Evolutionary conservation across 2,113 vertebrate genomes (phyloP).

Genomic region (Todiramphus chloris): DNA sequence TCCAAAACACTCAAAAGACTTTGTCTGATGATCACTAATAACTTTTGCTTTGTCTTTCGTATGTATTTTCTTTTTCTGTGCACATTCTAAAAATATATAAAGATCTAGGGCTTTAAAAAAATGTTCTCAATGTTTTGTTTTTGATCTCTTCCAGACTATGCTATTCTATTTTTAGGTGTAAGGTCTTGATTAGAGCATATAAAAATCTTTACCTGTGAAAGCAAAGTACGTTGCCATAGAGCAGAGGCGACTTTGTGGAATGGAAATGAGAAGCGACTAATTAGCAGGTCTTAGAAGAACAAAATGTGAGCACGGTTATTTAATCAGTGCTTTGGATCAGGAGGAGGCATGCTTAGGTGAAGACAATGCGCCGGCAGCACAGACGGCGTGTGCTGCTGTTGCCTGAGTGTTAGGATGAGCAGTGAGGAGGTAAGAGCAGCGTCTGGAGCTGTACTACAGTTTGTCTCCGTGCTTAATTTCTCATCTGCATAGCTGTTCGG

Average conservation of each 20-base stretch:
- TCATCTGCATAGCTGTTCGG: neutral
- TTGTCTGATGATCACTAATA: neutral
- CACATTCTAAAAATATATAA: neutral
- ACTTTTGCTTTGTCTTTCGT: neutral
- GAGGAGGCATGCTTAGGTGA: neutral
- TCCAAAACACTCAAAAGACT: neutral
- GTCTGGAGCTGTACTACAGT: neutral
- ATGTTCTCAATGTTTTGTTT: neutral
- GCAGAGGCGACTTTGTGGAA: neutral
- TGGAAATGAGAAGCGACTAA: neutral
- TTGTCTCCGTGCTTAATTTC: neutral
- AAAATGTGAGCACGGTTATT: neutral
- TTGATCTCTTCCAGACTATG: neutral
- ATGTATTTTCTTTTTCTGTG: neutral
- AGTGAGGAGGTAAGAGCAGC: neutral
- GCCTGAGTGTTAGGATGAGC: accelerated
- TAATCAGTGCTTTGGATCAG: neutral
- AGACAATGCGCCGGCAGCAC: neutral
- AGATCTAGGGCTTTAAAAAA: neutral
- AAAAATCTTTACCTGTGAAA: neutral
- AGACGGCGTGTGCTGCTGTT: neutral
- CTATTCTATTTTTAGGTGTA: neutral
- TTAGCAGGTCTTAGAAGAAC: neutral
- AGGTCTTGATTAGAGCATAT: neutral
- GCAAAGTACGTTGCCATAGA: neutral